These are phyloP conservation scores for Polietes domitor DNA, from an alignment of 2,888 invertebrate species.

Conservation along the genomic window DNA sequence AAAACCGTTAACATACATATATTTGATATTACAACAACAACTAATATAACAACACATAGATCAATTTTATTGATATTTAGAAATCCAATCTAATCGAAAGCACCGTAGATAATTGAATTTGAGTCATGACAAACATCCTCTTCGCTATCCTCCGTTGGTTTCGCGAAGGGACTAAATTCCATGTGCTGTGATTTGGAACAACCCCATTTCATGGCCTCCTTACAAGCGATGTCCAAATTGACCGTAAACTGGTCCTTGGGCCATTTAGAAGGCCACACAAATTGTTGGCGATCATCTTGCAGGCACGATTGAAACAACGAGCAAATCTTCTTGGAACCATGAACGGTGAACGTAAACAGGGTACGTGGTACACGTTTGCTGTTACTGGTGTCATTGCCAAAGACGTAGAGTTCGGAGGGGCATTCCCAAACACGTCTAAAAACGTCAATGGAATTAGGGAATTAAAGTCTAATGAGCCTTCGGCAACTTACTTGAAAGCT, in stretches of 20 bases:
- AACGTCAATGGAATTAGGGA: too few relatives aligned
- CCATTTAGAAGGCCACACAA: constrained; percentile 67
- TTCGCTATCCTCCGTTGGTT: constrained; percentile 55
- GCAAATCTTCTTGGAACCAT: constrained; percentile 69
- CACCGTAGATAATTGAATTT: not conserved
- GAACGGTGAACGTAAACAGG: constrained; percentile 71
- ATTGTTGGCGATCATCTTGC: constrained; percentile 63
- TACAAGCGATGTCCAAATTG: constrained; percentile 70
- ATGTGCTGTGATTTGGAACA: constrained; percentile 72
- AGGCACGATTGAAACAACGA: constrained; percentile 70
- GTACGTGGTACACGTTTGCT: constrained; percentile 67
- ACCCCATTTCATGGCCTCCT: constrained; percentile 73
- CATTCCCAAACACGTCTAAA: constrained; percentile 71
- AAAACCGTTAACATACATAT: too few relatives aligned
- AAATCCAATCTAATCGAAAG: not conserved
- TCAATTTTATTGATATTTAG: not conserved
- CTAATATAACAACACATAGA: not conserved
- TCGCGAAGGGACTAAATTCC: constrained; percentile 71
- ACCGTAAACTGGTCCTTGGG: constrained; percentile 71
- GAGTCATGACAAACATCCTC: constrained; percentile 3
- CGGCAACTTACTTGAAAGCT: constrained; percentile 71
- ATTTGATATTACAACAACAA: too few relatives aligned
- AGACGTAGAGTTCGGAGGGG: constrained; percentile 71
- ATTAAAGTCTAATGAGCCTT: too few relatives aligned
- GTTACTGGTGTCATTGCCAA: constrained; percentile 71